Evolutionary conservation across 1,140 invertebrate genomes (phyloP).

Genomic region (Drosophila bocki): DNA sequence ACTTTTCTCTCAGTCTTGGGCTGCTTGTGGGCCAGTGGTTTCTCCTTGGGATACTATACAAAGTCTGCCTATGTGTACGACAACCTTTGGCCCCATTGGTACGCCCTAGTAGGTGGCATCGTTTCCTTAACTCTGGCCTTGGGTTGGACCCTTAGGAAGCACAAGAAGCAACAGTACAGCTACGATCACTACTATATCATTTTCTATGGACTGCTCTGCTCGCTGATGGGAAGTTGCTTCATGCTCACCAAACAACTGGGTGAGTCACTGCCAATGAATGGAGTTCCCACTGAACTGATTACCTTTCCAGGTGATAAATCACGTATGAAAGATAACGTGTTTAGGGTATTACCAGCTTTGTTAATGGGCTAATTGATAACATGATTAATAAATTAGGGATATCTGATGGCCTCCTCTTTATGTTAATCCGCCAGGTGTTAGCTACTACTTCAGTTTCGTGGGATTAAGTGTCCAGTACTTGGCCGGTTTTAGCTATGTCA

Average conservation of each 20-base stretch:
- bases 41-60: slow-evolving; percentile 73
- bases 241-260: slow-evolving; percentile 74
- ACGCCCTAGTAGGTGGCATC: slow-evolving; percentile 46
- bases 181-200: slow-evolving; percentile 79
- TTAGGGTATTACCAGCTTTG: slow-evolving; percentile 7
- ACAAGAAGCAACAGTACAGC: slow-evolving; percentile 58
- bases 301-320: background rate
- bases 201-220: slow-evolving; percentile 74
- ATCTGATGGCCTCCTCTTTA: background rate
- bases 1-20: slow-evolving; percentile 39
- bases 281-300: slow-evolving; percentile 10
- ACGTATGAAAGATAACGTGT: background rate
- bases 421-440: slow-evolving; percentile 51
- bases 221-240: slow-evolving; percentile 73
- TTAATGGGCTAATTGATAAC: slow-evolving; percentile 6
- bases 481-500: slow-evolving; percentile 72
- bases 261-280: slow-evolving; percentile 38
- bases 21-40: slow-evolving; percentile 69
- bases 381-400: slow-evolving; percentile 4
- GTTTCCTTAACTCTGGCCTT: slow-evolving; percentile 48
- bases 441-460: slow-evolving; percentile 76
- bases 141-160: slow-evolving; percentile 68
- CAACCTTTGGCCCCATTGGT: slow-evolving; percentile 77
- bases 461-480: slow-evolving; percentile 67
- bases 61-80: slow-evolving; percentile 77